phyloP scores from a whole-genome alignment of 1,140 invertebrate species.

The Hyles euphorbiae region DNA sequence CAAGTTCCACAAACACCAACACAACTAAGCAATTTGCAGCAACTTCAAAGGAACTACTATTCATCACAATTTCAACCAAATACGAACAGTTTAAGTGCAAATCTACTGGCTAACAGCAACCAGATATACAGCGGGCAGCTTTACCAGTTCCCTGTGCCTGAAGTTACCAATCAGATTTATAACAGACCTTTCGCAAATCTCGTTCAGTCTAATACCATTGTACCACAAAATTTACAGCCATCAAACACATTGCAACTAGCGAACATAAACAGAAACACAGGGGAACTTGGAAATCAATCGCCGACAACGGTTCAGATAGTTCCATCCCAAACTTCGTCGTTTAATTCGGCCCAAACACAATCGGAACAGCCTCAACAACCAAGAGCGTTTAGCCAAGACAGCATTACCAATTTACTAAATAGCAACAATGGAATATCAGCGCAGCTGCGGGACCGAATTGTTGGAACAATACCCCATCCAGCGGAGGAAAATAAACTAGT shows the following conservation, averaged over 20 bases:
- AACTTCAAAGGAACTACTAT: slow-evolving; percentile 17
- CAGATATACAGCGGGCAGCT: slow-evolving; percentile 62
- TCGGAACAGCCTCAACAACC: slow-evolving; percentile 22
- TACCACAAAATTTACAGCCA: slow-evolving; percentile 5
- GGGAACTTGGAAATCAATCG: slow-evolving; percentile 10
- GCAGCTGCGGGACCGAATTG: slow-evolving; percentile 56
- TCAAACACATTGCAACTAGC: slow-evolving; percentile 1
- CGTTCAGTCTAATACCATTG: slow-evolving; percentile 19
- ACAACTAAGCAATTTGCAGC: slow-evolving; percentile 7
- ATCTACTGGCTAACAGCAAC: slow-evolving; percentile 23
- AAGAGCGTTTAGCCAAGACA: slow-evolving; percentile 30
- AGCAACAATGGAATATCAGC: slow-evolving; percentile 52
- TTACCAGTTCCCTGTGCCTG: slow-evolving; percentile 57
- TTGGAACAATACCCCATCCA: slow-evolving; percentile 58
- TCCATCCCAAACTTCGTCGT: slow-evolving; percentile 31
- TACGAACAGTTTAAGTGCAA: slow-evolving; percentile 15
- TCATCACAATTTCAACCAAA: slow-evolving; percentile 17
- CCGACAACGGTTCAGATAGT: slow-evolving; percentile 43
- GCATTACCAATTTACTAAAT: slow-evolving; percentile 31
- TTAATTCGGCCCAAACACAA: slow-evolving; percentile 30
- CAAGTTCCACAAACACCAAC: slow-evolving; percentile 12
- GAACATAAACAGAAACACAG: not conserved
- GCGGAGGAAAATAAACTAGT: slow-evolving; percentile 52
- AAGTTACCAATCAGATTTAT: slow-evolving; percentile 56
- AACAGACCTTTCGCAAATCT: slow-evolving; percentile 35